These are phyloP conservation scores for Brachionus angularis DNA, from an alignment of 1,140 invertebrate genomes.

Conservation along the genomic window DNA sequence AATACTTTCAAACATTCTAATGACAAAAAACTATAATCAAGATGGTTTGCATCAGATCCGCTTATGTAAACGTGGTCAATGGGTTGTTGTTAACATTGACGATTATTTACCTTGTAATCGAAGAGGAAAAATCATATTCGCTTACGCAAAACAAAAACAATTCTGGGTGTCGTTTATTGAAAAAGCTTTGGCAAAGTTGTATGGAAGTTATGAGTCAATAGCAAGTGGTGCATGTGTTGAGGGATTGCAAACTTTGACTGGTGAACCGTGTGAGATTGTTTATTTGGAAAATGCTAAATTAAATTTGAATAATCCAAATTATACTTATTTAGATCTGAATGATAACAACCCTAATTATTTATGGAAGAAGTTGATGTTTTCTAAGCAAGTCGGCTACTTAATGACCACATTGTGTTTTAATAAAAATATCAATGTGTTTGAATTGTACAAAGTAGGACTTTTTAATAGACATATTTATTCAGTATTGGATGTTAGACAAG, in stretches of 20 bases:
- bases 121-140: conserved; percentile 49
- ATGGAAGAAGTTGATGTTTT: conserved; percentile 16
- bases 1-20: conserved; percentile 81
- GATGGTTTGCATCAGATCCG: conserved; percentile 81
- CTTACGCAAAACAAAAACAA: conserved; percentile 90
- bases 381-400: conserved; percentile 8
- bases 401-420: conserved; percentile 35
- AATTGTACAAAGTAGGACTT: conserved; percentile 66
- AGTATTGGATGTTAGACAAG: conserved; percentile 75
- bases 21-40: conserved; percentile 76
- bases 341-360: not conserved
- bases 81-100: conserved; percentile 90
- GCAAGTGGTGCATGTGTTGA: conserved; percentile 91
- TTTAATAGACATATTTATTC: conserved; percentile 91
- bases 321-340: not conserved
- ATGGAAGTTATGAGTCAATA: conserved; percentile 87
- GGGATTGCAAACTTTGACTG: conserved; percentile 84
- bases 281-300: conserved; percentile 13
- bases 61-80: conserved; percentile 86
- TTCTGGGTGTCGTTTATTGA: conserved; percentile 96
- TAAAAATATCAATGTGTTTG: conserved; percentile 47
- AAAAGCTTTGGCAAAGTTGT: conserved; percentile 94
- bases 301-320: conserved; percentile 6
- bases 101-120: conserved; percentile 87
- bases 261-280: conserved; percentile 62